phyloP scores from a whole-genome alignment of 2,113 vertebrate species.

The Vidua chalybeata region DNA sequence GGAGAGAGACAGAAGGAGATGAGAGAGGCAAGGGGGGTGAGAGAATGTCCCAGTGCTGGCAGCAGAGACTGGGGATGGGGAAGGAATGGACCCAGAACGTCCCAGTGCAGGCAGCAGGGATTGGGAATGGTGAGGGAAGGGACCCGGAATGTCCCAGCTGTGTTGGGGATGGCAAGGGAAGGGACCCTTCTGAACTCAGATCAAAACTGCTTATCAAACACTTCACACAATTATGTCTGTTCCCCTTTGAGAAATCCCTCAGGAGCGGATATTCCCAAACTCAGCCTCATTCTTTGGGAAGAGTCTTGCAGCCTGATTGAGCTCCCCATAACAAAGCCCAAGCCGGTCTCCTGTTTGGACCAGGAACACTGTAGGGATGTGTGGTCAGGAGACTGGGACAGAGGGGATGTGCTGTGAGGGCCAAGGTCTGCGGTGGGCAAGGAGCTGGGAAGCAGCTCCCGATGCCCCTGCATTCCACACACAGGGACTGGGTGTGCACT shows the following conservation, averaged over 20 bases:
- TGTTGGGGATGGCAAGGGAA: neutral
- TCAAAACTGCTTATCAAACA: neutral
- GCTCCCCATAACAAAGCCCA: neutral
- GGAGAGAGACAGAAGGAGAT: neutral
- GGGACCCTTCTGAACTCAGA: neutral
- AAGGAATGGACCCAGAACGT: neutral
- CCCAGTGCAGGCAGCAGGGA: neutral
- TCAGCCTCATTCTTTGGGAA: neutral
- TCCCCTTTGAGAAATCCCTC: neutral
- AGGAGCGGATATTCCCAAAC: neutral
- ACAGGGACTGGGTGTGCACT: neutral
- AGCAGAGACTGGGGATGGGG: neutral
- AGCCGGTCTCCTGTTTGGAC: neutral
- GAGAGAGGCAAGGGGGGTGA: neutral
- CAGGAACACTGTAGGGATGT: rapidly evolving
- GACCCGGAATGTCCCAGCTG: neutral
- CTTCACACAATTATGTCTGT: neutral
- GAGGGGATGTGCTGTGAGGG: neutral
- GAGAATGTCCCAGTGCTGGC: neutral
- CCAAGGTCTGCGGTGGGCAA: neutral
- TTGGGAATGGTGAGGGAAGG: neutral
- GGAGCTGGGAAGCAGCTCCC: neutral
- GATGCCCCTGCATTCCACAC: neutral
- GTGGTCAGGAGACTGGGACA: neutral
- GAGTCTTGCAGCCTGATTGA: neutral